phyloP scores from a whole-genome alignment of 1,140 invertebrate genomes.

The Dendrolimus kikuchii region DNA sequence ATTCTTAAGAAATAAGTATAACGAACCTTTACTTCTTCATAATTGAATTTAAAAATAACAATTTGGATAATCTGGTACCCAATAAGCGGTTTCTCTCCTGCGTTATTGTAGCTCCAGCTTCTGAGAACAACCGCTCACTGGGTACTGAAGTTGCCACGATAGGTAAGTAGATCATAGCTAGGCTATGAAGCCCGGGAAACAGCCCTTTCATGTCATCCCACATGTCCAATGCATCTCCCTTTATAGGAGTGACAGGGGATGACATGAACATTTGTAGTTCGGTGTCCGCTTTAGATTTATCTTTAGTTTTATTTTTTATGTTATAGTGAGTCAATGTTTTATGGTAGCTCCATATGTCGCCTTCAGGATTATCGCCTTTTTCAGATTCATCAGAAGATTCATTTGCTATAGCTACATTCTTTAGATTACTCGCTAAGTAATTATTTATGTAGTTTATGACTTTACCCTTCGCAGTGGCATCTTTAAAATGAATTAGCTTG shows the following conservation, averaged over 20 bases:
- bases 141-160: conserved; percentile 20
- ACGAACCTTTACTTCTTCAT: conserved; percentile 4
- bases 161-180: conserved; percentile 14
- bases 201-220: conserved; percentile 3
- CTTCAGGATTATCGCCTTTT: conserved; percentile 12
- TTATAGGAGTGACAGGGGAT: conserved; percentile 1
- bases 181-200: conserved; percentile 7
- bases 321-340: conserved; percentile 13
- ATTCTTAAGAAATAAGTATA: too few species aligned
- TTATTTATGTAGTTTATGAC: conserved; percentile 17
- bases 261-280: conserved; percentile 3
- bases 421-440: conserved; percentile 8
- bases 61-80: not conserved
- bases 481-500: conserved; percentile 27
- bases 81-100: conserved; percentile 14
- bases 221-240: conserved; percentile 1
- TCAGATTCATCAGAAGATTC: conserved; percentile 14
- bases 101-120: conserved; percentile 19
- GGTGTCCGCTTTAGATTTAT: conserved; percentile 2
- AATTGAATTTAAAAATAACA: conserved; percentile 8
- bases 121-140: conserved; percentile 18
- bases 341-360: conserved; percentile 13
- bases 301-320: conserved; percentile 13
- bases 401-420: conserved; percentile 1
- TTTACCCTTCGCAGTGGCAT: conserved; percentile 18